Evolutionary conservation across 2,113 vertebrate species (phyloP), one percentile per base, ranked within the genome.

Genomic region (Carassius auratus): DNA sequence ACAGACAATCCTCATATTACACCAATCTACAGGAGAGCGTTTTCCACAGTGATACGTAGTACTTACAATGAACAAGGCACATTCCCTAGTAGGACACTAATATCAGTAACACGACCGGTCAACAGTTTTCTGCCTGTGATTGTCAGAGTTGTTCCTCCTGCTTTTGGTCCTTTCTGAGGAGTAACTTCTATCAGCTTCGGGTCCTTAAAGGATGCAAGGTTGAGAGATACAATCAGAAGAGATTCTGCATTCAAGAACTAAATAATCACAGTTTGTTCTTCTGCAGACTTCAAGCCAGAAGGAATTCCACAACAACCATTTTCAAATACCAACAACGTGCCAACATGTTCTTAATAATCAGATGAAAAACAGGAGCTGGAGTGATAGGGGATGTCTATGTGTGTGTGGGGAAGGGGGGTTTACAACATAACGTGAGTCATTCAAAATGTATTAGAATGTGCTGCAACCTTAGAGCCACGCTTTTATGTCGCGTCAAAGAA

Each of bases 61-160:
- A 61, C 76, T 78, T 61, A 78, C 76, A 78, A 78, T 42, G 89
- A 90, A 91, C 97, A 99, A 73, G 95, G 94, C 9, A 96, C 94
- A 55, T 95, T 93, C 86, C 97, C 98, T 62, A 99, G 92, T 17
- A 96, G 91, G 64, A 99, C 90, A 30, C 90, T 93, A 90, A 97
- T 95, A 88, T 97, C 96, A 57, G 92, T 94, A n/a, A 94, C 91
- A 26, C 92, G 94, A 3, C 98, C 98, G 0, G 98, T 98, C 88
- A 97, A 93, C 76, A 99, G 94, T 89, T 96, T 96, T n/a, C 92
- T 92, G 73, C 98, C 98, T 0, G 88, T 94, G 89, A 99, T 94
- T 0, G 95, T 97, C 19, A 99, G 94, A 57, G 87, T 91, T 5
- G 97, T 99, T 69, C 98, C 98, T 38, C 98, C 98, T 0, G 97